A percentile compares a stretch with the other conserved stretches of the same genome.
phyloP scores from a whole-genome alignment of 2,113 vertebrate genomes.

The Hippolais icterina region DNA sequence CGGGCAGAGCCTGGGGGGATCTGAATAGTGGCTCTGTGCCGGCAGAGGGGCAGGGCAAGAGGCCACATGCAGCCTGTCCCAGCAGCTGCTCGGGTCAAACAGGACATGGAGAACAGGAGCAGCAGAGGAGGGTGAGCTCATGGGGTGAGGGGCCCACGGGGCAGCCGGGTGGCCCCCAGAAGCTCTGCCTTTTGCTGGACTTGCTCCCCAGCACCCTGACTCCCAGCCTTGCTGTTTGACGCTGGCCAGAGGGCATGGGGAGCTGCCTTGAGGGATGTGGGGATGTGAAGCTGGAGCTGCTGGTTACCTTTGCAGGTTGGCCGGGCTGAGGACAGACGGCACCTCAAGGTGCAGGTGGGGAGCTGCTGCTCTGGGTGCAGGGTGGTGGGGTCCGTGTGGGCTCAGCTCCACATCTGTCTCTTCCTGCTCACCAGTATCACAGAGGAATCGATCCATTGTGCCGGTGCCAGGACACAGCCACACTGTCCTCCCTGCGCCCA shows the following conservation, averaged over 20 bases:
- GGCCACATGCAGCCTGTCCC: neutral
- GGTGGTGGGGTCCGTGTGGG: too few species aligned
- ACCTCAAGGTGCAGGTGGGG: neutral
- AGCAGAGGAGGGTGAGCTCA: neutral
- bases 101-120: neutral
- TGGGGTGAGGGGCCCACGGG: neutral
- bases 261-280: neutral
- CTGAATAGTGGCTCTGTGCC: constrained; percentile 61
- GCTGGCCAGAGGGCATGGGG: neutral
- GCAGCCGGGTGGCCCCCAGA: neutral
- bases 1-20: neutral
- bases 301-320: neutral
- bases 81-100: constrained; percentile 13
- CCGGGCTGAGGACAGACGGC: neutral
- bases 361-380: neutral
- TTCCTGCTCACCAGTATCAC: neutral
- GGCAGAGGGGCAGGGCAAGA: neutral
- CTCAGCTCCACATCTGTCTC: neutral
- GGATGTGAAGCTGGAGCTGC: rapidly evolving
- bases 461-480: neutral
- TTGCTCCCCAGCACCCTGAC: neutral
- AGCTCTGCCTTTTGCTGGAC: neutral
- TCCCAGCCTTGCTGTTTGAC: neutral
- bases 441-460: neutral
- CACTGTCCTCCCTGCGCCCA: neutral